phyloP scores from a whole-genome alignment of 2,113 vertebrate genomes.

The Callorhinus ursinus region DNA sequence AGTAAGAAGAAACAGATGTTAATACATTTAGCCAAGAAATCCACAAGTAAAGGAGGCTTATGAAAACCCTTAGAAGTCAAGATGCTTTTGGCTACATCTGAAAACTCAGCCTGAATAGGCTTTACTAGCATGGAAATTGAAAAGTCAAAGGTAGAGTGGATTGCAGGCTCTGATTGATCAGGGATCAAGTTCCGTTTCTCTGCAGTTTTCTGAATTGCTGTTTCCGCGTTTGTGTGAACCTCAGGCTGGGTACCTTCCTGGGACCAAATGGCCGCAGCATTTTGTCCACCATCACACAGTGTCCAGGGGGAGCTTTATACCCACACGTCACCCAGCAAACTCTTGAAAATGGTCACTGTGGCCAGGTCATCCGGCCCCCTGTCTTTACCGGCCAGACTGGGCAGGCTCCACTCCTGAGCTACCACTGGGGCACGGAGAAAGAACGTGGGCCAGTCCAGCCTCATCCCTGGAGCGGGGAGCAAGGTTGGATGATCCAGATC shows the following conservation, averaged over 20 bases:
- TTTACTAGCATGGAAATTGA: neutral
- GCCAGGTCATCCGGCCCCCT: neutral
- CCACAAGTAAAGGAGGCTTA: neutral
- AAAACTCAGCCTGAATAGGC: neutral
- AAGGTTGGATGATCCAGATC: rapidly evolving
- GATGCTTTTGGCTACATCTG: neutral
- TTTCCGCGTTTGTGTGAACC: neutral
- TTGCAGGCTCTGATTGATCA: neutral
- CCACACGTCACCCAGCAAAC: too few species aligned
- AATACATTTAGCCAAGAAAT: constrained; percentile 62
- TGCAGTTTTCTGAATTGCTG: too few species aligned
- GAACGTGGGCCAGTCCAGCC: neutral
- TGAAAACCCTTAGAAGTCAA: neutral
- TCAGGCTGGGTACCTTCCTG: neutral
- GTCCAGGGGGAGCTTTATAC: neutral
- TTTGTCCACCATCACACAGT: rapidly evolving
- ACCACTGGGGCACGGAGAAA: rapidly evolving
- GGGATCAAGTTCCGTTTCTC: neutral
- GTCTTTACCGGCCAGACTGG: rapidly evolving
- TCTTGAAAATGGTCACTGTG: neutral
- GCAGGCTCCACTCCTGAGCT: neutral
- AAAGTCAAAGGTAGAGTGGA: too few species aligned
- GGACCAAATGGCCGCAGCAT: rapidly evolving
- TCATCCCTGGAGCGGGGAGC: neutral
- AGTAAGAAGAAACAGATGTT: constrained; percentile 78